Conservation (phyloP, 2,888 invertebrate species). For the Heliconius cydno region DNA sequence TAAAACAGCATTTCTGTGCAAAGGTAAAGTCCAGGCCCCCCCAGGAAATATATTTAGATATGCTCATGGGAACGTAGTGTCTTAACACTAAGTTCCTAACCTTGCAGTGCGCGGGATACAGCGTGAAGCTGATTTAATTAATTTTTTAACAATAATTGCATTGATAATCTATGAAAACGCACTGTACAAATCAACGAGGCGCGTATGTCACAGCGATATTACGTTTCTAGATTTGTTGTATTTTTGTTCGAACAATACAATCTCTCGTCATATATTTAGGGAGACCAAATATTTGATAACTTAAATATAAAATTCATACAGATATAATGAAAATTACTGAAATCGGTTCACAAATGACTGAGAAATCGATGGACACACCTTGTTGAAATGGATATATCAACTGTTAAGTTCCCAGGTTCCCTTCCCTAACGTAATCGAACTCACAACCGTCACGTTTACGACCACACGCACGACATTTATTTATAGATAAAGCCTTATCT, state of each 20-base stretch:
- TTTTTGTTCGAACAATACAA: conserved; percentile 27
- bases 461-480: neutral
- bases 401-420: too few relatives aligned
- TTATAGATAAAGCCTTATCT: neutral
- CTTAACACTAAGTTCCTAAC: neutral
- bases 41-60: too few relatives aligned
- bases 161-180: conserved; percentile 27
- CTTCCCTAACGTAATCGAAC: neutral
- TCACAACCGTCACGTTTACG: neutral
- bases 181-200: conserved; percentile 31
- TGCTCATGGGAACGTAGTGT: too few relatives aligned
- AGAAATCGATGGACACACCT: too few relatives aligned
- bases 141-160: neutral
- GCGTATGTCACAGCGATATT: conserved; percentile 30
- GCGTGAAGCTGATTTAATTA: neutral
- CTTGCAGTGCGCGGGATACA: neutral
- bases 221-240: conserved; percentile 31
- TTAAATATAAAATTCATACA: neutral
- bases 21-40: too few relatives aligned
- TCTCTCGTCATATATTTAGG: conserved; percentile 9
- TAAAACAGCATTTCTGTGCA: too few relatives aligned
- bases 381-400: too few relatives aligned
- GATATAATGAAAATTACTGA: too few relatives aligned
- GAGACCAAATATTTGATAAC: neutral
- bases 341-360: too few relatives aligned